phyloP scores from a whole-genome alignment of 2,797 vertebrate genomes.

The Thamnophis elegans region DNA sequence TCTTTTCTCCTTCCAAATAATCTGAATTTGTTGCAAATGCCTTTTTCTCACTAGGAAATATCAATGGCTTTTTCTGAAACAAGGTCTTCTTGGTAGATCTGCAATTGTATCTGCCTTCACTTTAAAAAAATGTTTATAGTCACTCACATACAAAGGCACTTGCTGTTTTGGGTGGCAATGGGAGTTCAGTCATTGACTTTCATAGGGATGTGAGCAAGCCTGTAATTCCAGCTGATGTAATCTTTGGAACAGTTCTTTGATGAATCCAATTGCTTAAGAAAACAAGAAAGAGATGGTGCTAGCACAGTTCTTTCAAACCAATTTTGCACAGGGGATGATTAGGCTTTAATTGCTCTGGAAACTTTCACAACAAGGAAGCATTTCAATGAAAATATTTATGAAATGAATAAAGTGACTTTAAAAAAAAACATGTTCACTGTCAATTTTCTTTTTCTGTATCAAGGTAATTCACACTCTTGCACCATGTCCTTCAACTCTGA shows the following conservation, averaged over 20 bases:
- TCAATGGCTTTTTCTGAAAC: conserved; percentile 53
- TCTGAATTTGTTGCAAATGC: conserved; percentile 58
- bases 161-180: conserved; percentile 27
- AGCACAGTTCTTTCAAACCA: conserved; percentile 38
- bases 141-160: conserved; percentile 9
- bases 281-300: conserved; percentile 3
- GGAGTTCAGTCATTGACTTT: conserved; percentile 34
- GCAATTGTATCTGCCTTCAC: conserved; percentile 10
- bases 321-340: conserved; percentile 44
- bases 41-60: conserved; percentile 44
- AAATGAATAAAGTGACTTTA: conserved; percentile 50
- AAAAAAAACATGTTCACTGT: conserved; percentile 34
- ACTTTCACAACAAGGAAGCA: conserved; percentile 55
- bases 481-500: background rate
- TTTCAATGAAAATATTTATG: conserved; percentile 57
- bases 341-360: conserved; percentile 57
- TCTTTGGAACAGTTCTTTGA: conserved; percentile 40
- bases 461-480: background rate
- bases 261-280: conserved; percentile 6
- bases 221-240: conserved; percentile 30
- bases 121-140: background rate
- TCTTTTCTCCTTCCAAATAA: conserved; percentile 59
- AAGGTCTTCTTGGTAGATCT: conserved; percentile 29
- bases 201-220: background rate
- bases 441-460: conserved; percentile 36